Percentiles rank a stretch among this genome's conserved stretches.
These are phyloP conservation scores for Neopipo cinnamomea DNA, from an alignment of 2,113 vertebrate species.

Conservation along the genomic window DNA sequence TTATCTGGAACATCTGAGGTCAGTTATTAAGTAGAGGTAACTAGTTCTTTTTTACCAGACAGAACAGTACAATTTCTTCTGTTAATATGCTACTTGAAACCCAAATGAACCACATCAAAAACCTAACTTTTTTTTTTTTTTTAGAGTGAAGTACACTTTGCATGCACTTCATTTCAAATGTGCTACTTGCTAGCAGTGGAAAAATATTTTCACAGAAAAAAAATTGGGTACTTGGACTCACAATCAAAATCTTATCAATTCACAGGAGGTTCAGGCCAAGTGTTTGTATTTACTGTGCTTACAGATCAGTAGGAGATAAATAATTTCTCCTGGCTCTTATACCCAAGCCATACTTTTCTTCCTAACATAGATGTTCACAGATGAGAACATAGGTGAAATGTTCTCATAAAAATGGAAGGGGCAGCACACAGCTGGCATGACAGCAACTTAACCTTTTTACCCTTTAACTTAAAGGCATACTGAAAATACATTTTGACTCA, in stretches of 20 bases:
- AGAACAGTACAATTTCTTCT: slow-evolving; percentile 9
- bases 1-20: neutral
- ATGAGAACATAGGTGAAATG: slow-evolving; percentile 19
- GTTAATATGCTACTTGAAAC: slow-evolving; percentile 3
- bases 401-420: slow-evolving; percentile 40
- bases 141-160: neutral
- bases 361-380: neutral
- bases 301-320: slow-evolving; percentile 32
- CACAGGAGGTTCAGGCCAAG: neutral
- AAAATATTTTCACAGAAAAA: neutral
- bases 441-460: slow-evolving; percentile 32
- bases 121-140: neutral
- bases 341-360: slow-evolving; percentile 15
- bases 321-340: neutral
- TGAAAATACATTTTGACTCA: slow-evolving; percentile 35
- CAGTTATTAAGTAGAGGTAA: neutral
- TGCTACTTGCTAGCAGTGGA: neutral
- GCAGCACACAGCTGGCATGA: neutral
- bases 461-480: slow-evolving; percentile 38
- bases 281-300: slow-evolving; percentile 2
- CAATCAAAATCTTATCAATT: slow-evolving; percentile 20
- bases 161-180: slow-evolving; percentile 35
- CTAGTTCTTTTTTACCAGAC: neutral
- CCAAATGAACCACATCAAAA: slow-evolving; percentile 14
- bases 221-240: neutral